Percentiles rank a stretch among this genome's conserved stretches.
Evolutionary conservation across 1,140 invertebrate genomes (phyloP).

Genomic region (Drosophila obscura): DNA sequence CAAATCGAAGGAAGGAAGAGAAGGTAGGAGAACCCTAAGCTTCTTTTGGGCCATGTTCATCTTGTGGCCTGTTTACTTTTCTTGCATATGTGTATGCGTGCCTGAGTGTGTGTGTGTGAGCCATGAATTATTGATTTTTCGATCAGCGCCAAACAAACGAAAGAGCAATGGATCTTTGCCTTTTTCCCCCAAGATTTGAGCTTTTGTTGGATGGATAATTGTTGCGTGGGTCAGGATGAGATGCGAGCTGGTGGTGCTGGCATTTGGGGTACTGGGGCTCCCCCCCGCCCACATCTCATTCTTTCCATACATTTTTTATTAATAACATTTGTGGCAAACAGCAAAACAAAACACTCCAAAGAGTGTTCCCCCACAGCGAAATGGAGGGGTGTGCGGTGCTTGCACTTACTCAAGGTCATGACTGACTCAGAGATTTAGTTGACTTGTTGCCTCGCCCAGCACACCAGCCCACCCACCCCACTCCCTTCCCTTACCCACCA

Average conservation of each 20-base stretch:
- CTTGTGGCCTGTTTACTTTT: constrained; percentile 75
- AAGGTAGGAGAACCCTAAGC: constrained; percentile 7
- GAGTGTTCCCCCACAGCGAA: constrained; percentile 15
- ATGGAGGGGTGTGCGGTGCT: constrained; percentile 14
- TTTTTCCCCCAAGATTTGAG: background rate
- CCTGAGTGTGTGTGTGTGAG: constrained; percentile 8
- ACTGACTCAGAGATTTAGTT: constrained; percentile 16
- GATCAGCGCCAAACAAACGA: constrained; percentile 55
- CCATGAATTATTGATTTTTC: constrained; percentile 81
- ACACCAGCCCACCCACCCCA: too few relatives aligned
- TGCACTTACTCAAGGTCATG: constrained; percentile 40
- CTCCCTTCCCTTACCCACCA: background rate
- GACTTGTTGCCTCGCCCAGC: constrained; percentile 39
- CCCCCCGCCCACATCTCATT: background rate
- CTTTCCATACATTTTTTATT: constrained; percentile 61
- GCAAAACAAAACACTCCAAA: constrained; percentile 15
- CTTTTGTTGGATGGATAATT: constrained; percentile 46
- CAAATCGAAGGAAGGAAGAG: constrained; percentile 57
- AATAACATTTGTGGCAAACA: constrained; percentile 46
- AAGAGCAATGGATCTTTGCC: constrained; percentile 20
- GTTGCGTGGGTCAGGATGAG: constrained; percentile 44
- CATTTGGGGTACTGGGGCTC: background rate
- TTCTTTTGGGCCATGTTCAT: constrained; percentile 63
- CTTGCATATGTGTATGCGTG: constrained; percentile 57
- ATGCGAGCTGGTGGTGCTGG: constrained; percentile 1